Base-by-base conservation (phyloP, 2,113 vertebrate species). In the Scytalopus superciliaris region DNA sequence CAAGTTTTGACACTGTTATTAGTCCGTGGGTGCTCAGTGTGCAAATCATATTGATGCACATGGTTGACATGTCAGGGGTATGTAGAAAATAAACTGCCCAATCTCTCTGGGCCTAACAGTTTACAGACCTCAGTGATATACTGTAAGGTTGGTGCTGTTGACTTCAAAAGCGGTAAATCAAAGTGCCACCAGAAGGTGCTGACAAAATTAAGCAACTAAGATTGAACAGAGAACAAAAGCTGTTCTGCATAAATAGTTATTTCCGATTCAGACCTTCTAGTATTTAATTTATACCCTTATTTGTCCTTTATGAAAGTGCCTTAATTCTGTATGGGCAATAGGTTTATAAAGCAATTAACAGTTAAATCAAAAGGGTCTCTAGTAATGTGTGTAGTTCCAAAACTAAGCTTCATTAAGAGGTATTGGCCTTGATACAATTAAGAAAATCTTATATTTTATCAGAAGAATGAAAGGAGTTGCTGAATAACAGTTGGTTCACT, bases 221-320 rank as follows among this genome's bases (percentile, higher is more conserved):
- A 96, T 84, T 82, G 78, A 87, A 85, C 49, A 93, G 74, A 94
- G 78, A 96, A 93, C 81, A 95, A 93, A 96, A 92, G 59, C 73
- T 89, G 37, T 62, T 96, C 60, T 84, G 62, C 59, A 62, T 78
- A 96, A 83, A 90, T 63, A 53, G 42, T 85, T 95, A 90, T 95
- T 94, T 95, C 82, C 66, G 68, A 84, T 91, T 93, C 90, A 88
- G 67, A 52, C 28, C 7, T 80, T 62, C 77, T 94, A 84, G 87
- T 91, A 85, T 96, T 91, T 97, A 96, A 95, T 96, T 96, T 90
- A 96, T 94, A 84, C 17, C 33, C 35, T 82, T 96, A 93, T 95
- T 96, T 96, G 50, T 28, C 27, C 93, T 95, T 89, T 96, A 88
- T 72, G 64, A 90, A 95, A 93, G 83, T 86, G 57, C 73, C 88